These are phyloP conservation scores for Mormyrus lacerda DNA, from an alignment of 2,113 vertebrate genomes.

Conservation along the genomic window DNA sequence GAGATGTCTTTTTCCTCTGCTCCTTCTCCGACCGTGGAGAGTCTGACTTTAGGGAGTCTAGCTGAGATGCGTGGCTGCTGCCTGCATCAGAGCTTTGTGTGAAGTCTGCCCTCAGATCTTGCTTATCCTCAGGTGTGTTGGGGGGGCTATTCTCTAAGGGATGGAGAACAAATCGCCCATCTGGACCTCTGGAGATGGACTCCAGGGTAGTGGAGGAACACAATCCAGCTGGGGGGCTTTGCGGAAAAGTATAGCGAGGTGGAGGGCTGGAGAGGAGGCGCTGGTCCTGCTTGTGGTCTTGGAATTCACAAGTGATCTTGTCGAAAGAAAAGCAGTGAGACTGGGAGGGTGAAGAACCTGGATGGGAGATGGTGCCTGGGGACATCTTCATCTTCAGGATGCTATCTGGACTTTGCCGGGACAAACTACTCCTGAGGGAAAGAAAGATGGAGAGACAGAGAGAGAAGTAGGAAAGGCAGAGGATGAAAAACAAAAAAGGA, in stretches of 20 bases:
- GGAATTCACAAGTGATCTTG: conserved; percentile 33
- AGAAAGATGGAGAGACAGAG: conserved; percentile 25
- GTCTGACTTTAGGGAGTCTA: neutral
- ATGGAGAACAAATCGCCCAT: conserved; percentile 73
- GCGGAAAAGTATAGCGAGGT: conserved; percentile 35
- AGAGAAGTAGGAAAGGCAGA: conserved; percentile 23
- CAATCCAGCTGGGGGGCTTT: conserved; percentile 41
- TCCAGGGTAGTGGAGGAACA: conserved; percentile 62
- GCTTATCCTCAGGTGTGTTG: conserved; percentile 26
- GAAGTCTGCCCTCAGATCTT: conserved; percentile 29
- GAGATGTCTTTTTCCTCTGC: conserved; percentile 44
- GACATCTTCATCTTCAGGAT: conserved; percentile 78
- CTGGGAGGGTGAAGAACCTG: conserved; percentile 48
- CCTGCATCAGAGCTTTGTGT: neutral
- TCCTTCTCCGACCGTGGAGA: conserved; percentile 45
- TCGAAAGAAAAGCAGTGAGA: conserved; percentile 50
- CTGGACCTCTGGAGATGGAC: conserved; percentile 75
- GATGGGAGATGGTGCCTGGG: conserved; percentile 50
- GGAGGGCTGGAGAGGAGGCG: conserved; percentile 30
- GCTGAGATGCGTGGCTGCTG: conserved; percentile 39
- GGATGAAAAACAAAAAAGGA: conserved; percentile 25
- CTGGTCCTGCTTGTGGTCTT: conserved; percentile 25
- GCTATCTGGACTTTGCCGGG: conserved; percentile 74
- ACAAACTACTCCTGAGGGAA: conserved; percentile 46
- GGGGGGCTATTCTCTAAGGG: conserved; percentile 28